A percentile compares a stretch with the other conserved stretches of the same genome.
Evolutionary conservation across 2,797 vertebrate genomes (phyloP).

Genomic region (Acomys russatus): DNA sequence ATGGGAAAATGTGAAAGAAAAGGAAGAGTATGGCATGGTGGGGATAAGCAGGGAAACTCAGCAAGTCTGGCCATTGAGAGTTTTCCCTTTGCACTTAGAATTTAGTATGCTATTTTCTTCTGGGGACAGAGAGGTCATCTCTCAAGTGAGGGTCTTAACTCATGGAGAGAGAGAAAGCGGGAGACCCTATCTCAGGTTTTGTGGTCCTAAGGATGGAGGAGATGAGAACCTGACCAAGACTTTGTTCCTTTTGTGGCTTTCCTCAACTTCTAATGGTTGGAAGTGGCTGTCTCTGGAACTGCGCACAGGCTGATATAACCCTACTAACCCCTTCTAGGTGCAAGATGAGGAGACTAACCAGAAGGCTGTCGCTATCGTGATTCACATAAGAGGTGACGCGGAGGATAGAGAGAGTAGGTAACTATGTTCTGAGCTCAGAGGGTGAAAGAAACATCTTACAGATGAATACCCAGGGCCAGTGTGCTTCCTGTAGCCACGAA

Average conservation of each 20-base stretch:
- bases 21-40: no score
- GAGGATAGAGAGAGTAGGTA: background rate
- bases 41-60: background rate
- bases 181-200: background rate
- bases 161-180: background rate
- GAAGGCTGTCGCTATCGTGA: background rate
- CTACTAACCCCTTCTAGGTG: background rate
- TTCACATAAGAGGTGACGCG: background rate
- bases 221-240: background rate
- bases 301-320: background rate
- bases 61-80: background rate
- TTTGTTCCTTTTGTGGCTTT: background rate
- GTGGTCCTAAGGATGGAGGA: background rate
- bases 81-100: background rate
- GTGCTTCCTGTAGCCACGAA: background rate
- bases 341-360: background rate
- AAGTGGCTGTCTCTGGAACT: background rate
- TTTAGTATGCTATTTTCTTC: background rate
- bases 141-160: background rate
- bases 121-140: background rate
- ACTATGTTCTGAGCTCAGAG: background rate
- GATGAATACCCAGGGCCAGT: background rate
- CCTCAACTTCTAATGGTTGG: background rate
- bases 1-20: background rate
- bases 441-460: background rate